phyloP scores from a whole-genome alignment of 2,888 invertebrate species.

The Drosophila melanocephala region DNA sequence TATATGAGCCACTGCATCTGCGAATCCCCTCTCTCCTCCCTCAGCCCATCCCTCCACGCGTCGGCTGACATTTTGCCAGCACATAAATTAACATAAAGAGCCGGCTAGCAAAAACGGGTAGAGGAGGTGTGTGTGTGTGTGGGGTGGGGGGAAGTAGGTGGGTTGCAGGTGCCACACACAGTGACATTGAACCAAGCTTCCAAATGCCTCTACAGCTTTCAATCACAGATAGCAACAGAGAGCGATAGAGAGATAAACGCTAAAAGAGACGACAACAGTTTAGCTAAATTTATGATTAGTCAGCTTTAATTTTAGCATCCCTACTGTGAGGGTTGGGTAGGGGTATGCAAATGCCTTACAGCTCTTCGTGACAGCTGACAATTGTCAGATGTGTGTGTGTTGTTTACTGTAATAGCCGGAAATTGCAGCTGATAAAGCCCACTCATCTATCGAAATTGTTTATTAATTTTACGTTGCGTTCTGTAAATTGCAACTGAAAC shows the following conservation, averaged over 20 bases:
- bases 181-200: constrained; percentile 72
- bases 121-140: background rate
- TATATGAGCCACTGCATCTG: constrained; percentile 63
- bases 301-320: constrained; percentile 43
- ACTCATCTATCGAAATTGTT: constrained; percentile 52
- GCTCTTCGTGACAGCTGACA: constrained; percentile 67
- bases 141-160: background rate
- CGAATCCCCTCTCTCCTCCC: constrained; percentile 3
- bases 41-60: constrained; percentile 64
- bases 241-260: background rate
- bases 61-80: constrained; percentile 80
- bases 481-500: constrained; percentile 12
- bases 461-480: constrained; percentile 39
- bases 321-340: background rate
- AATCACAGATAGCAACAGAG: constrained; percentile 29
- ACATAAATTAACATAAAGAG: constrained; percentile 78
- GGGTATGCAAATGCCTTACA: constrained; percentile 3
- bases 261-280: constrained; percentile 19
- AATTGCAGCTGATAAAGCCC: constrained; percentile 57
- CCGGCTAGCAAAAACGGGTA: constrained; percentile 10
- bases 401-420: constrained; percentile 45
- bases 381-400: constrained; percentile 44
- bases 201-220: constrained; percentile 59
- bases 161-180: constrained; percentile 16
- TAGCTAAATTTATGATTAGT: constrained; percentile 42